These are phyloP conservation scores for Trichogramma dendrolimi DNA, from an alignment of 2,888 invertebrate genomes.

Conservation along the genomic window DNA sequence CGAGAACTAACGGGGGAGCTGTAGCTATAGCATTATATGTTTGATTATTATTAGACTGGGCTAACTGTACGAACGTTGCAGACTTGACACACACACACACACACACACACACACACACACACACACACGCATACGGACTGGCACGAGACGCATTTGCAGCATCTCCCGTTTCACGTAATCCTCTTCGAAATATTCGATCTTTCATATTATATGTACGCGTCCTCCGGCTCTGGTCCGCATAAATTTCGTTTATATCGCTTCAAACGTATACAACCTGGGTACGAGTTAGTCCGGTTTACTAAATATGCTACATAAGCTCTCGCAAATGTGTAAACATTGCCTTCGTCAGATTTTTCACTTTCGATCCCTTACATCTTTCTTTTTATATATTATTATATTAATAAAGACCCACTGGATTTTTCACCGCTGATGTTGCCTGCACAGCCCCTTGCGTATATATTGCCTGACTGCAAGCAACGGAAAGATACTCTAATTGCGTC, in stretches of 20 bases:
- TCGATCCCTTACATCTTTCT: not conserved
- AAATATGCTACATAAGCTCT: not conserved
- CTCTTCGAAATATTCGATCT: conserved; percentile 22
- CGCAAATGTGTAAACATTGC: conserved; percentile 9
- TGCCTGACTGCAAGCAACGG: not conserved
- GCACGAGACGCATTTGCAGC: not conserved
- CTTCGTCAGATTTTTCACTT: conserved; percentile 19
- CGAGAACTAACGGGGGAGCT: not conserved
- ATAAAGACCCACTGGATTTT: not conserved
- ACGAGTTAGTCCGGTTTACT: conserved; percentile 23
- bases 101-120: no score
- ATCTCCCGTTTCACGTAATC: conserved; percentile 28
- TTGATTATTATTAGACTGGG: no score
- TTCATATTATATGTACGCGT: not conserved
- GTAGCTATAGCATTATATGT: no score
- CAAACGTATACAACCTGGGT: not conserved
- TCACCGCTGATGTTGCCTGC: no score
- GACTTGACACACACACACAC: no score
- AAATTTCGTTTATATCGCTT: not conserved
- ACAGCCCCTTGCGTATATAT: conserved; percentile 4
- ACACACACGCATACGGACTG: no score
- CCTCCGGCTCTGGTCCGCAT: no score
- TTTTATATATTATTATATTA: not conserved
- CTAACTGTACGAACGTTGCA: no score
- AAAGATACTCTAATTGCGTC: conserved; percentile 14